These are phyloP conservation scores for Diarsia brunnea DNA, from an alignment of 2,888 invertebrate species.

Conservation along the genomic window DNA sequence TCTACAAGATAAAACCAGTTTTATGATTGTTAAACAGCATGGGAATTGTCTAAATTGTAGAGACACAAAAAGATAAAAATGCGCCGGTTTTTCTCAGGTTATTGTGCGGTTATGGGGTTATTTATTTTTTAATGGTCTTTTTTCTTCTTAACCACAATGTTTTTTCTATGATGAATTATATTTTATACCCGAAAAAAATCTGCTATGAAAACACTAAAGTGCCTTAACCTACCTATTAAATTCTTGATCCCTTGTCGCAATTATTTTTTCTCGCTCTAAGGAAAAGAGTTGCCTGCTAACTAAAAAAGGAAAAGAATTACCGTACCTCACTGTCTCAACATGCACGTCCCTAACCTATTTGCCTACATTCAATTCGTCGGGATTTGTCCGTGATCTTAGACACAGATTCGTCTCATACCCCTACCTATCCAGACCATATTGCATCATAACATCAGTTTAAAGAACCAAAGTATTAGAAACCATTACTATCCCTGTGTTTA, in stretches of 20 bases:
- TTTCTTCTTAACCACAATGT: neutral
- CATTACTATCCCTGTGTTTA: conserved; percentile 7
- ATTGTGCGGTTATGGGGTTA: neutral
- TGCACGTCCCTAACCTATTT: conserved; percentile 78
- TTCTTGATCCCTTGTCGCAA: too few species aligned
- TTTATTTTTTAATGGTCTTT: neutral
- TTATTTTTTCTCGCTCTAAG: too few species aligned
- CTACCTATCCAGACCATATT: conserved; percentile 48
- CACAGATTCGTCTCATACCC: conserved; percentile 69
- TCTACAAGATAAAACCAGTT: conserved; percentile 27
- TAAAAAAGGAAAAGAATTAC: too few species aligned
- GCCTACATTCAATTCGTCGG: conserved; percentile 81
- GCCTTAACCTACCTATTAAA: too few species aligned
- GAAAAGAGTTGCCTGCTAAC: too few species aligned
- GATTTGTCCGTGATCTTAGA: conserved; percentile 85
- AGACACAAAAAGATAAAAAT: neutral
- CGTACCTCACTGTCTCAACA: conserved; percentile 63
- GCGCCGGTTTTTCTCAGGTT: neutral
- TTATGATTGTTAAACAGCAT: conserved; percentile 18
- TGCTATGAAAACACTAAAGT: too few species aligned
- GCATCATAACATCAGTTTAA: conserved; percentile 34
- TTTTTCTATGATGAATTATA: too few species aligned
- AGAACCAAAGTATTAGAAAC: conserved; percentile 7
- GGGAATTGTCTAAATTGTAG: neutral
- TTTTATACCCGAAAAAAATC: too few species aligned